Conservation (phyloP, 2,888 invertebrate genomes). For the Ochlodes sylvanus region DNA sequence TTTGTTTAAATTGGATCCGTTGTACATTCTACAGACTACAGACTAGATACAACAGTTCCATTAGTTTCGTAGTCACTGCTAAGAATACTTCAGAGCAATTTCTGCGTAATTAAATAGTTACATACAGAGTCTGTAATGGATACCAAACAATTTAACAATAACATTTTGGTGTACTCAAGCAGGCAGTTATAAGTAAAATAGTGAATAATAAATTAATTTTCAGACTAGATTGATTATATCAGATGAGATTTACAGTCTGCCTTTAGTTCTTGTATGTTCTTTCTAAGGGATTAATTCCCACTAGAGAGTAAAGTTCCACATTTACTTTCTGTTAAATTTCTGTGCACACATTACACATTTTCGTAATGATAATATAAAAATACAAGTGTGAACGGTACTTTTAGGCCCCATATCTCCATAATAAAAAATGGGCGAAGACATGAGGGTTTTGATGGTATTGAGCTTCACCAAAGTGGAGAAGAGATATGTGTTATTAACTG, state of each 20-base stretch:
- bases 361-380: too few relatives aligned
- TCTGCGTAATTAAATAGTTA: background rate
- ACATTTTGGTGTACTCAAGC: slow-evolving; percentile 33
- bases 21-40: slow-evolving; percentile 1
- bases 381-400: too few relatives aligned
- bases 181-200: slow-evolving; percentile 40
- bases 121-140: background rate
- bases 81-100: background rate
- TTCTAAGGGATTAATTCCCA: slow-evolving; percentile 41
- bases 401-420: too few relatives aligned
- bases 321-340: too few relatives aligned
- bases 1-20: background rate
- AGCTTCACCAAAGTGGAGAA: too few relatives aligned
- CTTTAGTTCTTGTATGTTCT: slow-evolving; percentile 46
- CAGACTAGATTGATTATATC: slow-evolving; percentile 51
- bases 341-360: too few relatives aligned
- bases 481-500: too few relatives aligned
- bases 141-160: slow-evolving; percentile 7
- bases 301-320: too few relatives aligned
- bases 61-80: background rate
- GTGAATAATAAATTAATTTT: slow-evolving; percentile 47
- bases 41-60: slow-evolving; percentile 9
- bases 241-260: slow-evolving; percentile 43
- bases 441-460: too few relatives aligned
- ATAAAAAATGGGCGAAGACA: too few relatives aligned